Percentiles rank a stretch among this genome's conserved stretches.
Conservation (phyloP, 1,140 invertebrate species). For the Eriocheir sinensis region DNA sequence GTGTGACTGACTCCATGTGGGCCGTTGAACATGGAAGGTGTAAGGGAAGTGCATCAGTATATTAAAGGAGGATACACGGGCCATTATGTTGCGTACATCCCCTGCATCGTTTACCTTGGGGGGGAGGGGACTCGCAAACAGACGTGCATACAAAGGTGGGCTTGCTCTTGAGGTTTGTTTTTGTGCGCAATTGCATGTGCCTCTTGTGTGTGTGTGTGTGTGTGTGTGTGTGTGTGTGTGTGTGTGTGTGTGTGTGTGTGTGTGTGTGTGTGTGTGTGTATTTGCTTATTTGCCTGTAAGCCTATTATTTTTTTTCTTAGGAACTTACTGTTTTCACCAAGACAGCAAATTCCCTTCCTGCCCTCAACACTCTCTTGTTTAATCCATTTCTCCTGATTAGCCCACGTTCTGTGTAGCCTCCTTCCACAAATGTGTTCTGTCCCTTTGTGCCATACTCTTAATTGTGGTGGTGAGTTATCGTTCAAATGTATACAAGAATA, state of each 20-base stretch:
- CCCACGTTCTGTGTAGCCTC: too few relatives aligned
- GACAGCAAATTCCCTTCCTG: too few relatives aligned
- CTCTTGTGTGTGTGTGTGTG: too few relatives aligned
- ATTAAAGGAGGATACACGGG: neutral
- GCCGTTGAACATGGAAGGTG: neutral
- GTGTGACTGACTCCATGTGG: neutral
- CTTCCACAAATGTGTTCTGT: too few relatives aligned
- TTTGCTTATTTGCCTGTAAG: too few relatives aligned
- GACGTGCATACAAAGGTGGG: neutral
- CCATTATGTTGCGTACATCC: neutral
- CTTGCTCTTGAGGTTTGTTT: neutral
- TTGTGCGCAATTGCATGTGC: neutral
- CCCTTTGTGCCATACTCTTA: too few relatives aligned
- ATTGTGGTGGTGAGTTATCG: too few relatives aligned
- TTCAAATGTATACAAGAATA: too few relatives aligned
- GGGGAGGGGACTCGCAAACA: neutral
- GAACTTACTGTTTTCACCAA: too few relatives aligned
- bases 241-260: constrained; percentile 22
- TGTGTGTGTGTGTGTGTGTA: neutral
- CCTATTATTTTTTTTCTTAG: too few relatives aligned
- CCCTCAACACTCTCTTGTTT: too few relatives aligned
- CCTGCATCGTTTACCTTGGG: neutral
- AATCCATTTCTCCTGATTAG: too few relatives aligned
- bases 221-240: neutral
- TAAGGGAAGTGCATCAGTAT: neutral